Conservation (phyloP, 2,888 invertebrate species). For the Drosophila subquinaria region DNA sequence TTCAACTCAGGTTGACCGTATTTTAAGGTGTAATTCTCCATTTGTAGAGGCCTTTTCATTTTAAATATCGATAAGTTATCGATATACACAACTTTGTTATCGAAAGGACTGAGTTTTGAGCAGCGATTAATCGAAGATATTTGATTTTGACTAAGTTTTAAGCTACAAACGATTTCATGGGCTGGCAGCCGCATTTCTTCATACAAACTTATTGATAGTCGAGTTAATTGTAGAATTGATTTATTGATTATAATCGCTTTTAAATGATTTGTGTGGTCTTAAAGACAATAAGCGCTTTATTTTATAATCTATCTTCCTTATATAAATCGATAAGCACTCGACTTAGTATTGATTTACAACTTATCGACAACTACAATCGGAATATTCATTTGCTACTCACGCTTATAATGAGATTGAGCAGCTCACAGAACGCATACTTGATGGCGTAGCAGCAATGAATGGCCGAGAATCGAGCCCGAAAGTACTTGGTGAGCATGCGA, state of each 20-base stretch:
- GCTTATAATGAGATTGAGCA: constrained; percentile 90
- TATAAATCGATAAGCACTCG: no score
- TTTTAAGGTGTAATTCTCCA: no score
- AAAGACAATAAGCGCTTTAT: no score
- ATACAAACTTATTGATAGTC: background rate
- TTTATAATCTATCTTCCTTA: no score
- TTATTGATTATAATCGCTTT: no score
- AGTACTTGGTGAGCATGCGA: constrained; percentile 71
- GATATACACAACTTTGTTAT: background rate
- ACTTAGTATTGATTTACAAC: background rate
- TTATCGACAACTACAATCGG: background rate
- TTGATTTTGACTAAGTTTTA: no score
- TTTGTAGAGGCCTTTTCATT: no score
- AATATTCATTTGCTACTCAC: constrained; percentile 86
- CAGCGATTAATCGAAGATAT: no score
- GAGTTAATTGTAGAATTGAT: no score
- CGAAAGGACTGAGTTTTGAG: background rate
- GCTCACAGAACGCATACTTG: constrained; percentile 90
- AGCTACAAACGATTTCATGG: no score
- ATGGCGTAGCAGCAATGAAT: constrained; percentile 87
- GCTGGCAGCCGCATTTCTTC: no score
- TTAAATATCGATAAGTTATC: background rate
- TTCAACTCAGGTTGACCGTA: background rate
- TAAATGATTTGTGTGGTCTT: no score
- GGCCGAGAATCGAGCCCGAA: constrained; percentile 60